Percentiles rank a stretch among this genome's conserved stretches.
phyloP scores from a whole-genome alignment of 2,888 invertebrate species.

The Creontiades dilutus region DNA sequence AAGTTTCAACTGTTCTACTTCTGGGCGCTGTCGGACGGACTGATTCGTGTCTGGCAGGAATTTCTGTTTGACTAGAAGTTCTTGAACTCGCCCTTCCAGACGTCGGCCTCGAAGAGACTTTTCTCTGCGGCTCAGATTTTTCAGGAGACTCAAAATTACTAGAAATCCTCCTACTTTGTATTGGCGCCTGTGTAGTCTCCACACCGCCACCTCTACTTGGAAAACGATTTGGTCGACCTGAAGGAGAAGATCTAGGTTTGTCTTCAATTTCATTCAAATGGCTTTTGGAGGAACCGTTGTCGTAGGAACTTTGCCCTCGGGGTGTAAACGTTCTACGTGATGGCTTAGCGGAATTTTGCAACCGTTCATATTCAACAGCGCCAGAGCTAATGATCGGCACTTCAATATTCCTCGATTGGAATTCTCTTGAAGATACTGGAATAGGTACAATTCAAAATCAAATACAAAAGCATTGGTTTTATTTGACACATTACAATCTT shows the following conservation, averaged over 20 bases:
- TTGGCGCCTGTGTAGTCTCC: neutral
- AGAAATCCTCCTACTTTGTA: neutral
- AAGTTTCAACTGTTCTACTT: neutral
- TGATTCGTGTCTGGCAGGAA: neutral
- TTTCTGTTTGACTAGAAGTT: slow-evolving; percentile 49
- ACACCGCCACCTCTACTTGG: neutral
- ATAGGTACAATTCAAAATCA: neutral
- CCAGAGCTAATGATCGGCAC: slow-evolving; percentile 63
- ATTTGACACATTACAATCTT: too few relatives aligned
- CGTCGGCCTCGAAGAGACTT: neutral
- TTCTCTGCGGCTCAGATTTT: neutral
- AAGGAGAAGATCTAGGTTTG: neutral
- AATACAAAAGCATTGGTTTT: too few relatives aligned
- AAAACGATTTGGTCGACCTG: slow-evolving; percentile 13
- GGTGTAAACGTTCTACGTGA: slow-evolving; percentile 39
- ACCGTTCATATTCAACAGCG: slow-evolving; percentile 56
- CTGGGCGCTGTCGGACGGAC: neutral
- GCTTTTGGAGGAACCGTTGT: neutral
- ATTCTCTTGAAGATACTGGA: slow-evolving; percentile 55
- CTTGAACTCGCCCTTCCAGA: neutral
- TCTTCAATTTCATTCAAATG: slow-evolving; percentile 3
- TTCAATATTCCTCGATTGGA: slow-evolving; percentile 27
- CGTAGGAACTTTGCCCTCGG: slow-evolving; percentile 42
- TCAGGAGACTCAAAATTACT: neutral
- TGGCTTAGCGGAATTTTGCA: slow-evolving; percentile 40